phyloP scores from a whole-genome alignment of 2,888 invertebrate genomes.

The Lycia hirtaria region DNA sequence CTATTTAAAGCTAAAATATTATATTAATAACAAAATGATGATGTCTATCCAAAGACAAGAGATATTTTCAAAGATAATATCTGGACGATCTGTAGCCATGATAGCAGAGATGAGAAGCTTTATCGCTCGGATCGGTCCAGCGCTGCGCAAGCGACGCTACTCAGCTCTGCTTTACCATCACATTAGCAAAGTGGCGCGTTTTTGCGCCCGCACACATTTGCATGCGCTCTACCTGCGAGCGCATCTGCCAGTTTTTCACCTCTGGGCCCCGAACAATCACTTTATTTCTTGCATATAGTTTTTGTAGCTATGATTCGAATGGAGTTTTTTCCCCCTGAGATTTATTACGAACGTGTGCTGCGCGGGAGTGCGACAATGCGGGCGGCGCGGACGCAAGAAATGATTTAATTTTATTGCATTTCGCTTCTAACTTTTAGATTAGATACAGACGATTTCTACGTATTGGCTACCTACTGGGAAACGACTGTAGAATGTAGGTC shows the following conservation, averaged over 20 bases:
- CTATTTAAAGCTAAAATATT: conserved; percentile 12
- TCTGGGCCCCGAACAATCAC: conserved; percentile 34
- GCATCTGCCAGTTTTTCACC: conserved; percentile 40
- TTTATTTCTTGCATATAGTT: conserved; percentile 36
- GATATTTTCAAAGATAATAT: conserved; percentile 25
- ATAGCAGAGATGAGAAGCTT: conserved; percentile 12
- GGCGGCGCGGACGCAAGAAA: conserved; percentile 1
- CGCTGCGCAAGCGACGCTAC: conserved; percentile 15
- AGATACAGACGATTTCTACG: conserved; percentile 3
- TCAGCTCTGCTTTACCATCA: conserved; percentile 1
- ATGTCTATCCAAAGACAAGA: conserved; percentile 18
- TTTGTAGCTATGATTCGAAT: conserved; percentile 35
- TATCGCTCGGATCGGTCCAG: conserved; percentile 11
- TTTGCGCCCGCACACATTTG: conserved; percentile 39
- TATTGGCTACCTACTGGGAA: neutral
- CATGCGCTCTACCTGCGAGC: conserved; percentile 38
- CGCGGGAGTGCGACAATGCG: conserved; percentile 27
- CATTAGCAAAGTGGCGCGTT: conserved; percentile 18
- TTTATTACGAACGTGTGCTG: conserved; percentile 40
- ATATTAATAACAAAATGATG: conserved; percentile 21
- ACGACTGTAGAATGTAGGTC: neutral
- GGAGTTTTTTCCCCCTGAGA: conserved; percentile 29
- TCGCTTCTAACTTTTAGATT: conserved; percentile 1
- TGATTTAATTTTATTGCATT: conserved; percentile 14
- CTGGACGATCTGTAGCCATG: conserved; percentile 6